Evolutionary conservation across 2,888 invertebrate species (phyloP).

Genomic region (Hartigia nigra): DNA sequence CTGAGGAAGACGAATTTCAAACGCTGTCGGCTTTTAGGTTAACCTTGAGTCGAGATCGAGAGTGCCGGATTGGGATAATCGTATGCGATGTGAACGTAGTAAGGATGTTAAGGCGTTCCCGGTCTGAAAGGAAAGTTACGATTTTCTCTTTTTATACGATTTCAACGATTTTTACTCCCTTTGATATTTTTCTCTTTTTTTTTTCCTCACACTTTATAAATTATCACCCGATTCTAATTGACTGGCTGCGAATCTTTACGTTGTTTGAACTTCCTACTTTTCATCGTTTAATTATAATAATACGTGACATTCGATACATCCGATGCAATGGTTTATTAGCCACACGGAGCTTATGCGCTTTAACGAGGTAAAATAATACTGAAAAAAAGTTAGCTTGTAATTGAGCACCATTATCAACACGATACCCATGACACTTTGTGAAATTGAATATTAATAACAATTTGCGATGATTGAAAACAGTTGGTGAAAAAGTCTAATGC

Average conservation of each 20-base stretch:
- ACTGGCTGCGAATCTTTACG: background rate
- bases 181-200: background rate
- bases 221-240: background rate
- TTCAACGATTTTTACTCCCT: background rate
- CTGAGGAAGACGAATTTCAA: background rate
- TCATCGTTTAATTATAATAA: background rate
- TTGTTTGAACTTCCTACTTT: background rate
- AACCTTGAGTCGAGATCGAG: background rate
- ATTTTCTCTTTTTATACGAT: background rate
- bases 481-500: background rate
- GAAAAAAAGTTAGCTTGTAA: too few species aligned
- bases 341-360: background rate
- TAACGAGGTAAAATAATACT: background rate
- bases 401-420: background rate
- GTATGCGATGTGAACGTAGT: background rate
- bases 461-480: background rate
- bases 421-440: background rate
- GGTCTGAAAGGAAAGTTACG: background rate
- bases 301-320: background rate
- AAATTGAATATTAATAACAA: background rate
- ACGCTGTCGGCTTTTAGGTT: background rate
- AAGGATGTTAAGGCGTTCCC: background rate
- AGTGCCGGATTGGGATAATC: background rate
- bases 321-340: background rate
- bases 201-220: background rate